Conservation (phyloP, 1,140 invertebrate genomes). For the Chironomus tepperi region DNA sequence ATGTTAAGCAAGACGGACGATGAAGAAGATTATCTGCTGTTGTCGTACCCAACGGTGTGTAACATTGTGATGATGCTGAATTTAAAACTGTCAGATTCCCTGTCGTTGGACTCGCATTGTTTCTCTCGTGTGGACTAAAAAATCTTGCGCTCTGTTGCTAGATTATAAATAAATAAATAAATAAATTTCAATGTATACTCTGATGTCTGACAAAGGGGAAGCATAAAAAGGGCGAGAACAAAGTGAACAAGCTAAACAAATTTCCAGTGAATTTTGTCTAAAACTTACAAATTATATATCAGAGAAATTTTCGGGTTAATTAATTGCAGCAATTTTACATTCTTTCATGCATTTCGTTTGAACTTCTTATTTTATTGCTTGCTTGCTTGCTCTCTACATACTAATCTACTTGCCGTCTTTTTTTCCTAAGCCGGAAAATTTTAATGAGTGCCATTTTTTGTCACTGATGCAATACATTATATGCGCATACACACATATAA, state of each 20-base stretch:
- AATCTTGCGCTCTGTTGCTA: slow-evolving; percentile 43
- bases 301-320: slow-evolving; percentile 23
- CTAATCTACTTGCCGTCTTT: background rate
- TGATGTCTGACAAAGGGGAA: background rate
- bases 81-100: slow-evolving; percentile 27
- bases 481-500: background rate
- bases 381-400: background rate
- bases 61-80: background rate
- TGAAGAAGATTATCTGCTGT: slow-evolving; percentile 34
- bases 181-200: background rate
- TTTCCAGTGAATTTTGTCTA: background rate
- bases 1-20: slow-evolving; percentile 37
- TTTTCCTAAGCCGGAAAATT: slow-evolving; percentile 21
- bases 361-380: background rate
- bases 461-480: slow-evolving; percentile 12
- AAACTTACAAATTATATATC: slow-evolving; percentile 6
- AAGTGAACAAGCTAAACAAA: background rate
- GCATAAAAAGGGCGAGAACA: background rate
- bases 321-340: slow-evolving; percentile 22
- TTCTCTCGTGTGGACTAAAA: slow-evolving; percentile 40
- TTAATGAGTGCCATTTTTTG: slow-evolving; percentile 18
- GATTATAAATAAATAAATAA: slow-evolving; percentile 28
- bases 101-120: slow-evolving; percentile 35
- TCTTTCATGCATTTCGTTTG: slow-evolving; percentile 20
- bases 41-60: background rate